phyloP scores from a whole-genome alignment of 2,113 vertebrate species.

The Willisornis vidua region DNA sequence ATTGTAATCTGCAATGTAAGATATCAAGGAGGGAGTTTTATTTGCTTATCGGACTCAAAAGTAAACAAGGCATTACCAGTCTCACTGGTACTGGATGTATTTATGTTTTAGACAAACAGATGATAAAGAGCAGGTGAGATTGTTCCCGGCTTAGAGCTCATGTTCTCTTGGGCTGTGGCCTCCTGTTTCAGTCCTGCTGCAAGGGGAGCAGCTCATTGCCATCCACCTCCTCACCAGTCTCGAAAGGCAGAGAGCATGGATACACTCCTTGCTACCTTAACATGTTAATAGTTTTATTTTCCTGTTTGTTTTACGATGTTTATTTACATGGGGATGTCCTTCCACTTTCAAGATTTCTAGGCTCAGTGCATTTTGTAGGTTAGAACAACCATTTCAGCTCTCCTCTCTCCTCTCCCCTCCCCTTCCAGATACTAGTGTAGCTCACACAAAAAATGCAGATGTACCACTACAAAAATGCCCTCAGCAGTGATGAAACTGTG shows the following conservation, averaged over 20 bases:
- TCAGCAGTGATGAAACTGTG: background rate
- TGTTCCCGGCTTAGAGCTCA: background rate
- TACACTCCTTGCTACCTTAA: background rate
- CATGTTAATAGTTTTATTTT: background rate
- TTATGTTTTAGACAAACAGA: constrained; percentile 13
- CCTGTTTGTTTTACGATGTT: background rate
- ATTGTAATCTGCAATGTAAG: background rate
- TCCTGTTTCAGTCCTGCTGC: background rate
- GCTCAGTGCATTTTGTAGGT: background rate
- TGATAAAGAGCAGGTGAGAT: background rate
- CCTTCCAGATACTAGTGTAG: background rate
- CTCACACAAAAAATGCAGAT: background rate
- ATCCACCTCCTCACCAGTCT: background rate
- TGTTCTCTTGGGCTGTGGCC: background rate
- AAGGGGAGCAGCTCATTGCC: background rate
- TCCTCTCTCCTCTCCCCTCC: background rate
- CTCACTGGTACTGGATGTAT: background rate
- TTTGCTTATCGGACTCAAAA: background rate
- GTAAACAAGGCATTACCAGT: constrained; percentile 16
- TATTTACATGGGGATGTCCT: background rate
- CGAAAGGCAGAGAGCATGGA: background rate
- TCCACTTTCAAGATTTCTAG: background rate
- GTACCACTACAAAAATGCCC: background rate
- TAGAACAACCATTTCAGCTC: background rate
- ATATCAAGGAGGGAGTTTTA: background rate